Evolutionary conservation across 2,888 invertebrate genomes (phyloP).

Genomic region (Eupithecia tripunctaria): DNA sequence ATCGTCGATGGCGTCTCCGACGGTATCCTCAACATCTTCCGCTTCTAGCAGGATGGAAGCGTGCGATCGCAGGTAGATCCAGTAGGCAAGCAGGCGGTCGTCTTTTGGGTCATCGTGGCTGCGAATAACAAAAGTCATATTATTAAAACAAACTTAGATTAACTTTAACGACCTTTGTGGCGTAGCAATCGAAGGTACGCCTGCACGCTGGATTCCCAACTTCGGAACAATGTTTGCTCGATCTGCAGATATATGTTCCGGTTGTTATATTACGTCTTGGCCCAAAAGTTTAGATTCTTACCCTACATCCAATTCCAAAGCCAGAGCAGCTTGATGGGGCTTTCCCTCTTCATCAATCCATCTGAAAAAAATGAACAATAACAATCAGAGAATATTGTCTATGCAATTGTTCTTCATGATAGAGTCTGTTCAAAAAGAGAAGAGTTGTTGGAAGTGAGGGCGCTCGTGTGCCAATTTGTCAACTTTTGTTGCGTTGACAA

Average conservation of each 20-base stretch:
- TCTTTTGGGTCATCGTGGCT: conserved; percentile 64
- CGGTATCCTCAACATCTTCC: conserved; percentile 48
- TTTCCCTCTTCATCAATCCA: conserved; percentile 79
- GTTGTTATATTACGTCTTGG: too few relatives aligned
- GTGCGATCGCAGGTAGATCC: conserved; percentile 68
- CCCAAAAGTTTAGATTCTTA: conserved; percentile 59
- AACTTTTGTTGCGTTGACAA: too few relatives aligned
- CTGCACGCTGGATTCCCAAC: too few relatives aligned
- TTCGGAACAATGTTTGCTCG: too few relatives aligned
- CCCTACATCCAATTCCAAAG: conserved; percentile 75
- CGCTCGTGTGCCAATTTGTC: too few relatives aligned
- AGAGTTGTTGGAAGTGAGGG: too few relatives aligned
- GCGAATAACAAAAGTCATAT: conserved; percentile 21
- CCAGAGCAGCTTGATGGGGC: conserved; percentile 70
- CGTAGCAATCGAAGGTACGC: too few relatives aligned
- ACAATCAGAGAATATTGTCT: not conserved
- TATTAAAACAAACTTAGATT: not conserved
- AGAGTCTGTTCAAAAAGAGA: too few relatives aligned
- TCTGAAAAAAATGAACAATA: conserved; percentile 58
- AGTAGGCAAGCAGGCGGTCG: conserved; percentile 70
- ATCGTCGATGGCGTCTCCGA: conserved; percentile 29
- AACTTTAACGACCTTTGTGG: too few relatives aligned
- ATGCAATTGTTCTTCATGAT: too few relatives aligned
- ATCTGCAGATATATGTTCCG: too few relatives aligned
- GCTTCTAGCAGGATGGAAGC: conserved; percentile 25